Base-by-base conservation (phyloP, 2,888 invertebrate genomes). In the Schizotus pectinicornis region DNA sequence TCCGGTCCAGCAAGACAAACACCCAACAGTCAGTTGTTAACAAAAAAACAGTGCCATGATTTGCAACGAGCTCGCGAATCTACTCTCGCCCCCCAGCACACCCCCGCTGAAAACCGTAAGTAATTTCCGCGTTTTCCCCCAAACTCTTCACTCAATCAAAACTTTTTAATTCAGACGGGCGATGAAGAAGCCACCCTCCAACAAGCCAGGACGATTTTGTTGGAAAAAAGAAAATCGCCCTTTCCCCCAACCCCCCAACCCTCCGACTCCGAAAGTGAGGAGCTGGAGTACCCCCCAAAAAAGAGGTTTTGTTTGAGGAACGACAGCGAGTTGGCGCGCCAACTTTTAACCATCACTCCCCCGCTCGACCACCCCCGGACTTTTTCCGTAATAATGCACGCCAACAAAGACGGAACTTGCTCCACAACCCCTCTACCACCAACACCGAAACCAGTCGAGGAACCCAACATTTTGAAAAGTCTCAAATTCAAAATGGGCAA, bases 341-440 rank as follows among this genome's bases (percentile, higher is more conserved):
- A 82, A 64, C 78, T 85, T 54, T 78, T 84, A 61, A 80, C 82
- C 65, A 83, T 84, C 66, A 84, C 85, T 59, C 86, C 86, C 39
- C 86, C 86, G 12, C 85, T 85, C 13, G 55, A 58, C 22, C 51
- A 53, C 13, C 61, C 65, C 36, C 70, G 77, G 46, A 80, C 85
- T 49, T 83, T 88, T 31, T 92, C 93, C 7, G 94, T 95, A 64
- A 94, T 94, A 67, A 94, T 93, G 91, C 87, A 87, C 67, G 93
- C 91, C 6, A 89, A 90, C 77, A 89, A 89, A 62, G 90, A 92
- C 74, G 94, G 93, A 38, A 88, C 71, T 22, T 91, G 88, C 80
- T 76, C 74, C 35, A 47, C 68, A 9, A 48, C 71, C 33, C 69
- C 71, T 1, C 61, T 74, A 2, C 56, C 60, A 64, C 65, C 6